A percentile compares a stretch with the other conserved stretches of the same genome.
Conservation (phyloP, 23 tunicate genomes). For the Trididemnum miniatum region DNA sequence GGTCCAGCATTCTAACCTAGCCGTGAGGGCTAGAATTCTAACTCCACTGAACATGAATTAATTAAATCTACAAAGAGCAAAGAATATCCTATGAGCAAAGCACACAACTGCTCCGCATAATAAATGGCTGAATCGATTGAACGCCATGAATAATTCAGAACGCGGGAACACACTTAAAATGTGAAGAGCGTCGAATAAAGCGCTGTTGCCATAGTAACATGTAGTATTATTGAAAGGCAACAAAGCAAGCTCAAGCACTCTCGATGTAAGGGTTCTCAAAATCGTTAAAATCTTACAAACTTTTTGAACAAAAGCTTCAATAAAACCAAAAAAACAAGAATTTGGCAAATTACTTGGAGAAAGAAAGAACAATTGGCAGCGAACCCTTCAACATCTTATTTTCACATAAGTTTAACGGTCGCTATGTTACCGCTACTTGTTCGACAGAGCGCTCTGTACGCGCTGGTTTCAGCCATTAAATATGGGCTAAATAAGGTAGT, state of each 20-base stretch:
- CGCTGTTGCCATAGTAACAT: conserved; percentile 13
- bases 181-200: conserved; percentile 16
- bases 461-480: too few species aligned
- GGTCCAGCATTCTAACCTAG: too few species aligned
- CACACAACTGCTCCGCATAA: conserved; percentile 2
- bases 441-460: too few species aligned
- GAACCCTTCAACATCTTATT: too few species aligned
- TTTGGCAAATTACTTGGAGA: conserved; percentile 12
- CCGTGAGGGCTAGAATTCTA: too few species aligned
- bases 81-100: too few species aligned
- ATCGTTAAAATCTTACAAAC: conserved; percentile 21
- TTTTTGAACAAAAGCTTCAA: conserved; percentile 19
- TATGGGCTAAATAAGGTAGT: too few species aligned
- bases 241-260: conserved; percentile 20
- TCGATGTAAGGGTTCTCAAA: conserved; percentile 15
- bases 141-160: conserved; percentile 25
- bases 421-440: too few species aligned
- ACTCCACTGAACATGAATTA: too few species aligned
- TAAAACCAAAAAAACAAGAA: conserved; percentile 14
- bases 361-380: neutral
- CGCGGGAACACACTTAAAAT: conserved; percentile 5
- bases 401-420: too few species aligned
- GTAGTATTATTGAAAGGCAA: neutral
- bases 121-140: conserved; percentile 7
- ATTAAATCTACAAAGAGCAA: too few species aligned